Conservation (phyloP, 2,113 vertebrate genomes). For the Notarius lentiginosus region DNA sequence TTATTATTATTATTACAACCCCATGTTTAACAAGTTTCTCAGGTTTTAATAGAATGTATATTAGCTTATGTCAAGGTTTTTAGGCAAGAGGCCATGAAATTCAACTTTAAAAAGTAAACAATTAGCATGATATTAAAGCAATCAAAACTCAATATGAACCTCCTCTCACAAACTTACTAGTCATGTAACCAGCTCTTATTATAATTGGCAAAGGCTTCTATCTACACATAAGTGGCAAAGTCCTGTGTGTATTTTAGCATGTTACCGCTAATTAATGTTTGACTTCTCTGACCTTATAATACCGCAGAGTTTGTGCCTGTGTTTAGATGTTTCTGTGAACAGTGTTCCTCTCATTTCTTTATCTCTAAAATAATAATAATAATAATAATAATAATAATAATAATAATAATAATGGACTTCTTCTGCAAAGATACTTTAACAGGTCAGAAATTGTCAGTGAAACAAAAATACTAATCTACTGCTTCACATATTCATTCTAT, state of each 20-base stretch:
- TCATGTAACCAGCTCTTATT: constrained; percentile 1
- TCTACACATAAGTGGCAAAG: constrained; percentile 1
- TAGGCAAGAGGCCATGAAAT: background rate
- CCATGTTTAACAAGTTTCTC: background rate
- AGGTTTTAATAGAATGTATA: background rate
- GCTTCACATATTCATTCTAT: background rate
- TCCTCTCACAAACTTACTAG: background rate
- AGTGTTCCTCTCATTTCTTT: background rate
- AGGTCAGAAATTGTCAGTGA: background rate
- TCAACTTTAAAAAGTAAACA: background rate
- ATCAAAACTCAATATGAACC: background rate
- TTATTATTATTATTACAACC: background rate
- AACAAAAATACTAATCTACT: background rate
- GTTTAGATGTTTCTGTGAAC: background rate
- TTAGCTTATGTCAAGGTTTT: background rate
- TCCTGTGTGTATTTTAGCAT: constrained; percentile 45
- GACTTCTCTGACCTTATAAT: background rate
- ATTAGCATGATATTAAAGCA: background rate
- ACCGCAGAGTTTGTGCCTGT: background rate
- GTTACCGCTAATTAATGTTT: constrained; percentile 44
- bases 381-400: background rate
- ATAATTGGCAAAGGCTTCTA: background rate
- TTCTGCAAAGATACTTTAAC: background rate
- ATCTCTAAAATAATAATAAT: background rate
- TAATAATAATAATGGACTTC: background rate